Conservation (phyloP, 2,888 invertebrate genomes). For the Rhimphoctona megacephalus region DNA sequence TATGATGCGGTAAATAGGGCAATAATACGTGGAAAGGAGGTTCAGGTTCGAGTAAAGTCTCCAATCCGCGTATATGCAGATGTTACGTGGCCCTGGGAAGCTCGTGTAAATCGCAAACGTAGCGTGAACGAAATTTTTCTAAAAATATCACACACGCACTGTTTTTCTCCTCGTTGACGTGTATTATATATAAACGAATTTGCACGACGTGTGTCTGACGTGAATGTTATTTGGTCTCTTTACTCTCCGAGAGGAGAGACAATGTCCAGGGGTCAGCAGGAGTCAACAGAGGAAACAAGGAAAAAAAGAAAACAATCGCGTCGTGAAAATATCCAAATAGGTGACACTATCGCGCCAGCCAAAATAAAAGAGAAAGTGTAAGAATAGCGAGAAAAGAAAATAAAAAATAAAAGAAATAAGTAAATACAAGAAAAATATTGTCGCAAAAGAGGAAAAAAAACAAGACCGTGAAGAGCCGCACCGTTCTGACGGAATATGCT, state of each 20-base stretch:
- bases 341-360: neutral
- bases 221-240: neutral
- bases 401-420: constrained; percentile 35
- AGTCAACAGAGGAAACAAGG: neutral
- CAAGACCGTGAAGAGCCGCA: constrained; percentile 57
- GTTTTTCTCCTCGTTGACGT: neutral
- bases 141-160: constrained; percentile 58
- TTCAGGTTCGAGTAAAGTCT: constrained; percentile 23
- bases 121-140: constrained; percentile 29
- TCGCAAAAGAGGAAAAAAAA: constrained; percentile 30
- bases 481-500: constrained; percentile 81
- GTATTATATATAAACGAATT: neutral
- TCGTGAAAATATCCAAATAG: constrained; percentile 10
- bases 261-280: constrained; percentile 16
- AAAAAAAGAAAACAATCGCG: neutral
- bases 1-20: constrained; percentile 3
- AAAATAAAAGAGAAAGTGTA: neutral
- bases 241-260: neutral
- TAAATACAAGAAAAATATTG: constrained; percentile 24
- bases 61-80: constrained; percentile 9
- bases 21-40: constrained; percentile 16
- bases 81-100: constrained; percentile 16
- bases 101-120: neutral
- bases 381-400: constrained; percentile 6
- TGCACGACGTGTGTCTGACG: neutral